A percentile compares a stretch with the other conserved stretches of the same genome.
Evolutionary conservation across 2,797 vertebrate genomes (phyloP).

Genomic region (Chiloscyllium punctatum): DNA sequence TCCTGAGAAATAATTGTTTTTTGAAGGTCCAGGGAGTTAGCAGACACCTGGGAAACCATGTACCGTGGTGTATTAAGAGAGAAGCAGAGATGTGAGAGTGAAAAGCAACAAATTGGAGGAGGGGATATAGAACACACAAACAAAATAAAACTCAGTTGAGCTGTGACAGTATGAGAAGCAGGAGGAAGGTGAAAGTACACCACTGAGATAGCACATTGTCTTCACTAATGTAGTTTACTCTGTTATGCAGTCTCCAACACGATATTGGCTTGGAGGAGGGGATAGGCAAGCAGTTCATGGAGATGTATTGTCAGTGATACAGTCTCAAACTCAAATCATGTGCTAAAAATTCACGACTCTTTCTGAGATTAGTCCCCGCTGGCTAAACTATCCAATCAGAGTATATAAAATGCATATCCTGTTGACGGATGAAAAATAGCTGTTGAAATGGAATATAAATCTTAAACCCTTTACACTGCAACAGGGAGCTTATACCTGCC

Average conservation of each 20-base stretch:
- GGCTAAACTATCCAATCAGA: constrained; percentile 1
- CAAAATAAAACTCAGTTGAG: not conserved
- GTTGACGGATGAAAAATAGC: not conserved
- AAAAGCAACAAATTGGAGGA: not conserved
- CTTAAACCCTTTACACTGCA: not conserved
- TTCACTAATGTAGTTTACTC: not conserved
- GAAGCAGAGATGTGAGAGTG: not conserved
- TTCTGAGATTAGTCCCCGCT: not conserved
- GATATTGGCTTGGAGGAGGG: not conserved
- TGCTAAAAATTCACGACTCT: not conserved
- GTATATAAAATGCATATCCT: constrained; percentile 4
- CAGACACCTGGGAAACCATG: not conserved
- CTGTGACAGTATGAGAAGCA: not conserved
- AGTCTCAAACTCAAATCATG: constrained; percentile 7
- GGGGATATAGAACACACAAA: not conserved
- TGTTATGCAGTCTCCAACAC: not conserved
- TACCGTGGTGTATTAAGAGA: not conserved
- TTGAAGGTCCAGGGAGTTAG: too few relatives aligned
- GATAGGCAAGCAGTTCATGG: not conserved
- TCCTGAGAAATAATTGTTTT: too few relatives aligned
- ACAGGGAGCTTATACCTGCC: not conserved
- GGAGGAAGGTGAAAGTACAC: not conserved
- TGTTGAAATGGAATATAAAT: constrained; percentile 10
- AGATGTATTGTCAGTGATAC: not conserved
- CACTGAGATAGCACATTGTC: not conserved